Percentiles rank a stretch among this genome's conserved stretches.
phyloP scores from a whole-genome alignment of 2,888 invertebrate genomes.

The Siphonodentalium dalli region DNA sequence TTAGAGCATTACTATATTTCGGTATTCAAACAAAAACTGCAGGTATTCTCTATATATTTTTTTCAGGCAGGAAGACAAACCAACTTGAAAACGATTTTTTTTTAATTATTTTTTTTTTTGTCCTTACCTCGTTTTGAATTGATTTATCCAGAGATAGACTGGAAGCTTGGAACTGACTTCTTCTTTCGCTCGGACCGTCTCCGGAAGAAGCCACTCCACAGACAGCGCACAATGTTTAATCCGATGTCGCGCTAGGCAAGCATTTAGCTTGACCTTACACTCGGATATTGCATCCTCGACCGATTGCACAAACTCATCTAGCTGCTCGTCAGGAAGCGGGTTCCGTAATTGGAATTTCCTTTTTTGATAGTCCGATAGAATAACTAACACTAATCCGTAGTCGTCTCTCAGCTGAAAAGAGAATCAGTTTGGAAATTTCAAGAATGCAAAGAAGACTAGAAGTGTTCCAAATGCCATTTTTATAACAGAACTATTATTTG shows the following conservation, averaged over 20 bases:
- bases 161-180: constrained; percentile 47
- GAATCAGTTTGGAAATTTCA: background rate
- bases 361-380: constrained; percentile 58
- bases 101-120: background rate
- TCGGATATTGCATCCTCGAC: constrained; percentile 56
- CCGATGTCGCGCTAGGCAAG: constrained; percentile 58
- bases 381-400: constrained; percentile 49
- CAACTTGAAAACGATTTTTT: too few relatives aligned
- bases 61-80: too few relatives aligned
- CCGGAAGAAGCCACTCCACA: constrained; percentile 57
- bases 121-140: constrained; percentile 51
- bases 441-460: background rate
- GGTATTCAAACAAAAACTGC: too few relatives aligned
- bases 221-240: constrained; percentile 53
- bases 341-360: constrained; percentile 58
- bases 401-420: constrained; percentile 46
- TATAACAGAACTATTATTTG: background rate
- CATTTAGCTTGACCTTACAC: constrained; percentile 54
- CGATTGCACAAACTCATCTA: constrained; percentile 35
- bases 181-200: constrained; percentile 50
- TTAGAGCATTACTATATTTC: too few relatives aligned
- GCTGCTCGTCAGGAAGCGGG: constrained; percentile 35
- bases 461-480: background rate
- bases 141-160: constrained; percentile 60
- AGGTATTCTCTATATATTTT: too few relatives aligned